Evolutionary conservation across 23 tunicate species (phyloP).

Genomic region (Trididemnum miniatum): DNA sequence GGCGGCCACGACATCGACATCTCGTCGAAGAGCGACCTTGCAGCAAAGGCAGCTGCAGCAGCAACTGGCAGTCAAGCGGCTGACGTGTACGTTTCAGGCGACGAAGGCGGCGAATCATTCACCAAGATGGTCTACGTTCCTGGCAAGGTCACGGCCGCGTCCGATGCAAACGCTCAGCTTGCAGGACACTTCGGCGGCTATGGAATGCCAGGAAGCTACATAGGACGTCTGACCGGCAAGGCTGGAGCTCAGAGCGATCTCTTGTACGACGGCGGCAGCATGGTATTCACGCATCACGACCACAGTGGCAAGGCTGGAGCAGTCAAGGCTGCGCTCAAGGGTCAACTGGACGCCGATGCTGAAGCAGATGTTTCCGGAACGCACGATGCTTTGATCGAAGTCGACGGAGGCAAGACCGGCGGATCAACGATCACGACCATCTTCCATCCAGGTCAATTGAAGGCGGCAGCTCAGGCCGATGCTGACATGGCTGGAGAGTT

Average conservation of each 20-base stretch:
- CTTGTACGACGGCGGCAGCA: background rate
- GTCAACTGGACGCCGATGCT: background rate
- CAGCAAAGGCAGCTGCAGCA: conserved; percentile 6
- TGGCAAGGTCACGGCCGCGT: background rate
- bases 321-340: conserved; percentile 21
- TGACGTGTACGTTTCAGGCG: background rate
- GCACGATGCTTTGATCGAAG: conserved; percentile 3
- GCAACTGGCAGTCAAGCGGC: conserved; percentile 25
- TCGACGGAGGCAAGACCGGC: conserved; percentile 28
- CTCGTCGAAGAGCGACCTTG: conserved; percentile 4
- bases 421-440: background rate
- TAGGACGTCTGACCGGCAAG: background rate
- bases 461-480: background rate
- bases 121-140: conserved; percentile 18
- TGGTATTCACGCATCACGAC: conserved; percentile 1
- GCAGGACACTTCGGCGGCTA: conserved; percentile 8
- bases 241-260: conserved; percentile 25
- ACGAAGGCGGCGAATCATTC: background rate
- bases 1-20: background rate
- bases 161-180: conserved; percentile 2
- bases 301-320: background rate
- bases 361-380: background rate
- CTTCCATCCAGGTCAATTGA: conserved; percentile 11
- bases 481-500: background rate
- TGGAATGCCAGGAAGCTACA: background rate